phyloP scores from a whole-genome alignment of 2,113 vertebrate genomes.

The Ibidorhyncha struthersii region DNA sequence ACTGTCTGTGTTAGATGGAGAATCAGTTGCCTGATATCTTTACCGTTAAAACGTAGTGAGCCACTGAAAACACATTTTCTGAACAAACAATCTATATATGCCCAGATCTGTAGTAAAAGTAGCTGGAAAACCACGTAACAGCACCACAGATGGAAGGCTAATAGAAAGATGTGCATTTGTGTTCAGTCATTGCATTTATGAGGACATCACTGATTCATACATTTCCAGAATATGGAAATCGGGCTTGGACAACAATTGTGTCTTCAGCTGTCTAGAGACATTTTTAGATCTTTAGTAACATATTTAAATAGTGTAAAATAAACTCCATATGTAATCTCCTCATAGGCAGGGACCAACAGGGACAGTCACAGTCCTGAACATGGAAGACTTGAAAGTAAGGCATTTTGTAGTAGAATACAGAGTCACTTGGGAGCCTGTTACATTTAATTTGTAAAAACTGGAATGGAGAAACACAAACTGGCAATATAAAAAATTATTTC shows the following conservation, averaged over 20 bases:
- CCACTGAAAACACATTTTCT: slow-evolving; percentile 50
- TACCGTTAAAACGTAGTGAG: slow-evolving; percentile 33
- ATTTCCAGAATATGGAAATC: neutral
- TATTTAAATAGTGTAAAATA: slow-evolving; percentile 66
- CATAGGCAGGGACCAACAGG: slow-evolving; percentile 21
- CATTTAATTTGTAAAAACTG: slow-evolving; percentile 55
- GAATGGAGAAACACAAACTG: slow-evolving; percentile 68
- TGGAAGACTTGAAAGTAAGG: slow-evolving; percentile 34
- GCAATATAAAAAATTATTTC: slow-evolving; percentile 67
- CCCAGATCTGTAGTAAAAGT: slow-evolving; percentile 15
- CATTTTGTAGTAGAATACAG: slow-evolving; percentile 21
- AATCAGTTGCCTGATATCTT: slow-evolving; percentile 31
- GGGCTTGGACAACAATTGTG: slow-evolving; percentile 12
- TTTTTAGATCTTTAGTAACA: slow-evolving; percentile 64
- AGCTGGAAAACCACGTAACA: slow-evolving; percentile 43
- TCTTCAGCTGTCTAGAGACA: slow-evolving; percentile 53
- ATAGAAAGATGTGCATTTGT: slow-evolving; percentile 3
- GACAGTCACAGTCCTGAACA: slow-evolving; percentile 3
- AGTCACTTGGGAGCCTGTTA: slow-evolving; percentile 54
- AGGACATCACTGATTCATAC: neutral
- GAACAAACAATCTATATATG: slow-evolving; percentile 26
- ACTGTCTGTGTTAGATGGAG: neutral
- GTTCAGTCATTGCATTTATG: neutral
- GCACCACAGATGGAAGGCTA: neutral
- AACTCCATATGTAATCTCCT: slow-evolving; percentile 30